Conservation (phyloP, 2,888 invertebrate genomes). For the Cerceris ruficornis region DNA sequence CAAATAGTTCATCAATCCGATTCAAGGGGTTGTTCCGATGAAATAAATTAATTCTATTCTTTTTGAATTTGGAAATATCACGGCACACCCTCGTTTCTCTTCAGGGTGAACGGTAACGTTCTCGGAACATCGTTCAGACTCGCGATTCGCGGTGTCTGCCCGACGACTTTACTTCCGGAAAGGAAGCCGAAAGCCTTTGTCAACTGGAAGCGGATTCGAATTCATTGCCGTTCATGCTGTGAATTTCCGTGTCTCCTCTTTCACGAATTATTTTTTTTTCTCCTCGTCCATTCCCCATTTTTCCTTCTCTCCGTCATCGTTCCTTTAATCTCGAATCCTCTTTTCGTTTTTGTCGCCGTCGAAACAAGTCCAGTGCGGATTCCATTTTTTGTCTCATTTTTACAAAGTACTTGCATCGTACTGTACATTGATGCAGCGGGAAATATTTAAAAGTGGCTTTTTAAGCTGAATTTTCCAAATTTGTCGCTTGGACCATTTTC, state of each 20-base stretch:
- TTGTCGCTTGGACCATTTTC: too few relatives aligned
- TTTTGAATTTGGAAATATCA: constrained; percentile 30
- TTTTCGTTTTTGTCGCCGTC: background rate
- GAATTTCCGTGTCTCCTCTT: constrained; percentile 26
- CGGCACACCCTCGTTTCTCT: constrained; percentile 3
- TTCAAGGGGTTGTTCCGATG: constrained; percentile 74
- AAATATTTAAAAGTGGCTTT: too few relatives aligned
- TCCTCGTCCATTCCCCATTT: background rate
- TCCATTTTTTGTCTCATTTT: background rate
- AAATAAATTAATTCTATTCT: constrained; percentile 76
- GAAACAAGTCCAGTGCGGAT: constrained; percentile 1
- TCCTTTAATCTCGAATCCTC: background rate
- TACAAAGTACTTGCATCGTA: too few relatives aligned
- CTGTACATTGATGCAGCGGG: too few relatives aligned
- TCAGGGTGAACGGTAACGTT: constrained; percentile 13
- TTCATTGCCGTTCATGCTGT: constrained; percentile 47
- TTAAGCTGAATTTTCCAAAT: too few relatives aligned
- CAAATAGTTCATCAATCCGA: constrained; percentile 79
- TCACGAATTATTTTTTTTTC: constrained; percentile 29
- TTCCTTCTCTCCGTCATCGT: background rate
- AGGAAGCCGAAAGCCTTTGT: constrained; percentile 43
- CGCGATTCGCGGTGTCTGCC: constrained; percentile 32
- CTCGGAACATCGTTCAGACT: constrained; percentile 10
- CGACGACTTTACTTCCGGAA: constrained; percentile 43
- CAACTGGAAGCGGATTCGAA: constrained; percentile 44